phyloP scores from a whole-genome alignment of 2,888 invertebrate genomes.

The Drosophila bunnanda region DNA sequence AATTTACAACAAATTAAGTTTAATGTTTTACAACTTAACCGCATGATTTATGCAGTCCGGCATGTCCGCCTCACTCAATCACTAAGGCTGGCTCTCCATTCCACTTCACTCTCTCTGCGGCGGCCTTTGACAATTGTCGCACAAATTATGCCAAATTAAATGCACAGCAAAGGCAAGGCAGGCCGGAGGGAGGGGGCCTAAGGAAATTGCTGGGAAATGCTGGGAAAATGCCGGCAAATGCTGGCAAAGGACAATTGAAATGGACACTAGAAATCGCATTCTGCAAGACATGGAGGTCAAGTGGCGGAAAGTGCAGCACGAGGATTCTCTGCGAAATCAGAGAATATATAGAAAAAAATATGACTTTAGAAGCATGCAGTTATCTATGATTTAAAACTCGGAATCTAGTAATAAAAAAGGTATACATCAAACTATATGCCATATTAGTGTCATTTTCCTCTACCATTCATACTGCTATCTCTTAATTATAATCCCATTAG shows the following conservation, averaged over 20 bases:
- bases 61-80: slow-evolving; percentile 30
- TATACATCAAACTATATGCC: not conserved
- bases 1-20: slow-evolving; percentile 76
- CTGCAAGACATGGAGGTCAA: slow-evolving; percentile 32
- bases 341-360: not conserved
- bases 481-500: slow-evolving; percentile 9
- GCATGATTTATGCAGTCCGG: slow-evolving; percentile 72
- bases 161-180: slow-evolving; percentile 44
- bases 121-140: slow-evolving; percentile 55
- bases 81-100: not conserved
- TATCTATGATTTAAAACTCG: not conserved
- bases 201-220: slow-evolving; percentile 4
- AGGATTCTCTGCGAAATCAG: not conserved
- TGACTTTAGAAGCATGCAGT: not conserved
- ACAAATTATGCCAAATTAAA: slow-evolving; percentile 73
- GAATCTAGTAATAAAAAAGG: not conserved
- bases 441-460: not conserved
- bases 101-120: not conserved
- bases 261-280: slow-evolving; percentile 36
- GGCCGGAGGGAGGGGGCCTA: not conserved
- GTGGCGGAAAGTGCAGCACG: slow-evolving; percentile 4
- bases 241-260: slow-evolving; percentile 27
- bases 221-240: slow-evolving; percentile 18
- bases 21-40: slow-evolving; percentile 68
- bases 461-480: not conserved